phyloP scores from a whole-genome alignment of 2,888 invertebrate species.

The Latrodectus hesperus region DNA sequence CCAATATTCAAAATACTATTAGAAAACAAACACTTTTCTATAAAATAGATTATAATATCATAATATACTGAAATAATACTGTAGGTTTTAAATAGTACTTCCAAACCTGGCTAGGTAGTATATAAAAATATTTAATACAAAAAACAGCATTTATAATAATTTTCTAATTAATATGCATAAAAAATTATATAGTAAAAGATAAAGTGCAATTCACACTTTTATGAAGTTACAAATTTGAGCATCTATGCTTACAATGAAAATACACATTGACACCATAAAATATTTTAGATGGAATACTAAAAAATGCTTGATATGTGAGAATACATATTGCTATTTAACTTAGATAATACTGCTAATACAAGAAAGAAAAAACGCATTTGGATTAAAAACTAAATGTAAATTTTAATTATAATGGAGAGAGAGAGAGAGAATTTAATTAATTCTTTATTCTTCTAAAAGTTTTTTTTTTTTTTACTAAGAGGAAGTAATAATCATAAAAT shows the following conservation, averaged over 20 bases:
- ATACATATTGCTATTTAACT: slow-evolving; percentile 6
- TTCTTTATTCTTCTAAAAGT: too few relatives aligned
- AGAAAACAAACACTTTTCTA: background rate
- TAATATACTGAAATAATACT: slow-evolving; percentile 27
- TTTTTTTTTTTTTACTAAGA: too few relatives aligned
- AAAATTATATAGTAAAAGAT: slow-evolving; percentile 28
- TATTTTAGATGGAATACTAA: slow-evolving; percentile 21
- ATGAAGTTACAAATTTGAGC: slow-evolving; percentile 21
- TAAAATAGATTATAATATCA: slow-evolving; percentile 21
- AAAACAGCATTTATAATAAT: slow-evolving; percentile 27
- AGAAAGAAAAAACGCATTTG: slow-evolving; percentile 1
- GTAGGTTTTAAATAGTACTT: slow-evolving; percentile 3
- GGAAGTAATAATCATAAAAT: too few relatives aligned
- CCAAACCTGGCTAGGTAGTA: slow-evolving; percentile 30
- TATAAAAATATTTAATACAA: slow-evolving; percentile 41
- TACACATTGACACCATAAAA: slow-evolving; percentile 26
- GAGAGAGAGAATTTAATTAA: slow-evolving; percentile 1
- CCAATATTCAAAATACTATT: slow-evolving; percentile 16
- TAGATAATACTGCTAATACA: background rate
- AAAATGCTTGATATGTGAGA: slow-evolving; percentile 41
- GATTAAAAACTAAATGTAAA: background rate
- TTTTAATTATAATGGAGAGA: background rate
- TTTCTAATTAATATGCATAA: slow-evolving; percentile 9
- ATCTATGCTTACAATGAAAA: slow-evolving; percentile 22
- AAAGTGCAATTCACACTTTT: slow-evolving; percentile 18